Conservation (phyloP, 2,113 vertebrate genomes). For the Pitta sordida region DNA sequence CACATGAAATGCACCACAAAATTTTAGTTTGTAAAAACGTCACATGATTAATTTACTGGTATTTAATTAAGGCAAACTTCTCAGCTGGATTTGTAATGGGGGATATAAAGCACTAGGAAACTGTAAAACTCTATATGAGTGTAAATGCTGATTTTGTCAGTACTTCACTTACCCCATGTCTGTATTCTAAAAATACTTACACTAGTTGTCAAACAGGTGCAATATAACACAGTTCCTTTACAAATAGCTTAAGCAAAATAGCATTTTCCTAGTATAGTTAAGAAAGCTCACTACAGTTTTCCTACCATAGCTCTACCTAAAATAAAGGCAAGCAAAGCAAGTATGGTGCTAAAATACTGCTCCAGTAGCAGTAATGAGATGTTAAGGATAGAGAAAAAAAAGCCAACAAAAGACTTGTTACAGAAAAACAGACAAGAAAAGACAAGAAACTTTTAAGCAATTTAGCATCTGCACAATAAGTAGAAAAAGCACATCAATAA, state of each 20-base stretch:
- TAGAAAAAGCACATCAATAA: slow-evolving; percentile 64
- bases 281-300: not conserved
- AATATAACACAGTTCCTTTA: not conserved
- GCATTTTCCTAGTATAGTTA: not conserved
- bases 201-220: not conserved
- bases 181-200: slow-evolving; percentile 7
- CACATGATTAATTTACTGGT: not conserved
- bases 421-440: slow-evolving; percentile 50
- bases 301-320: slow-evolving; percentile 33
- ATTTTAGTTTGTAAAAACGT: not conserved
- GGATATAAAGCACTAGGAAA: not conserved
- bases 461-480: slow-evolving; percentile 49
- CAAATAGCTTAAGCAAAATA: slow-evolving; percentile 6
- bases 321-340: slow-evolving; percentile 37
- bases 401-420: not conserved
- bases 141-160: not conserved
- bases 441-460: slow-evolving; percentile 25
- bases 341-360: not conserved
- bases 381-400: not conserved
- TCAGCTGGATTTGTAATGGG: not conserved
- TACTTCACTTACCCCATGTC: not conserved
- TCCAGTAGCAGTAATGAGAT: not conserved
- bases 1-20: not conserved
- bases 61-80: not conserved
- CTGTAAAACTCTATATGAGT: not conserved